A percentile compares a stretch with the other conserved stretches of the same genome.
Evolutionary conservation across 2,888 invertebrate species (phyloP).

Genomic region (Didymodactylos carnosus): DNA sequence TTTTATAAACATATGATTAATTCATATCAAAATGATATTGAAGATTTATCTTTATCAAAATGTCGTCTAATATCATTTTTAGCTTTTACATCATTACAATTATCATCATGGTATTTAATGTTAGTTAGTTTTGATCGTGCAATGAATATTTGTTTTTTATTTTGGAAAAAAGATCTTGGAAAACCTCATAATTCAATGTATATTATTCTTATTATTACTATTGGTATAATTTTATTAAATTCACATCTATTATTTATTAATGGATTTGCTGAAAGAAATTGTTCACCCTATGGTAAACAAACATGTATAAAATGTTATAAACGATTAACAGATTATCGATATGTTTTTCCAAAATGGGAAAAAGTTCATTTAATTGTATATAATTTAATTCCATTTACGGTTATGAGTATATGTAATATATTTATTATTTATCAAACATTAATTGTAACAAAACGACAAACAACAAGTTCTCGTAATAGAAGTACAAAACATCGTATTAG

Average conservation of each 20-base stretch:
- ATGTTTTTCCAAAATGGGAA: slow-evolving; percentile 13
- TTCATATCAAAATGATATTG: slow-evolving; percentile 9
- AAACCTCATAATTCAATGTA: background rate
- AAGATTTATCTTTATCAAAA: slow-evolving; percentile 4
- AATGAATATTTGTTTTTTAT: slow-evolving; percentile 1
- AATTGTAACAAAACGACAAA: background rate
- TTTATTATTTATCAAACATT: background rate
- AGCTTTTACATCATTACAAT: slow-evolving; percentile 7
- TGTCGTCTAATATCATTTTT: slow-evolving; percentile 9
- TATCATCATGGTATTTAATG: slow-evolving; percentile 8
- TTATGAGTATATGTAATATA: slow-evolving; percentile 6
- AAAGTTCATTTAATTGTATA: slow-evolving; percentile 10
- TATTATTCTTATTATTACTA: background rate
- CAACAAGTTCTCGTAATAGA: no score
- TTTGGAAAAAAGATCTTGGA: slow-evolving; percentile 3
- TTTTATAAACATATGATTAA: slow-evolving; percentile 9
- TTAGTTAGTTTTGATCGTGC: slow-evolving; percentile 10
- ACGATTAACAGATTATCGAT: background rate
- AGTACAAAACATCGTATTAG: no score
- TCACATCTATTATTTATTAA: slow-evolving; percentile 4
- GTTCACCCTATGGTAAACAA: background rate
- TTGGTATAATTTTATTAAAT: background rate
- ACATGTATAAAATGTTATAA: slow-evolving; percentile 4
- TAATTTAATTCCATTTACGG: slow-evolving; percentile 9
- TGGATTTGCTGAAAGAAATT: background rate